Conservation (phyloP, 2,888 invertebrate species). For the Machimus rusticus region DNA sequence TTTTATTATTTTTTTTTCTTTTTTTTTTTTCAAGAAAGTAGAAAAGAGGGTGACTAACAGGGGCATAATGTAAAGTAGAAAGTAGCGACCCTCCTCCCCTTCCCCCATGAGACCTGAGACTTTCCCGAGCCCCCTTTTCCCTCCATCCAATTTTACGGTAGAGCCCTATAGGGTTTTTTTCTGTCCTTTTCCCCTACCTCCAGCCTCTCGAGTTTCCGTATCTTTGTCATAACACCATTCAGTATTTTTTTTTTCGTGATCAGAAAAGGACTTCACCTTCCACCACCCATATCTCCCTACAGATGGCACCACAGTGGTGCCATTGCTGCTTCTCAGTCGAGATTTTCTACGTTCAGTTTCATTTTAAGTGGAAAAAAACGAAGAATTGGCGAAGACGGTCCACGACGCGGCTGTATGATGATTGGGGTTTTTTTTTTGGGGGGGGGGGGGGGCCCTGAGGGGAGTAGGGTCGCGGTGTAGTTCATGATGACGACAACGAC, state of each 20-base stretch:
- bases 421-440: no score
- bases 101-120: not conserved
- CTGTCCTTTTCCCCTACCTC: not conserved
- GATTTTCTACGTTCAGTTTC: slow-evolving; percentile 33
- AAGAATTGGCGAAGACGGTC: not conserved
- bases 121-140: not conserved
- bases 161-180: not conserved
- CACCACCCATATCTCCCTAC: not conserved
- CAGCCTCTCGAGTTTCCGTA: not conserved
- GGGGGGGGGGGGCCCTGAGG: not conserved
- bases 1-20: not conserved
- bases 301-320: not conserved
- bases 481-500: not conserved
- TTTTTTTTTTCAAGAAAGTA: not conserved
- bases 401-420: not conserved
- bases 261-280: not conserved
- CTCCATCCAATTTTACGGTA: not conserved
- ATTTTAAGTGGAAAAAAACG: slow-evolving; percentile 23
- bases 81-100: not conserved
- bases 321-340: not conserved
- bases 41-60: slow-evolving; percentile 36
- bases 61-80: slow-evolving; percentile 37
- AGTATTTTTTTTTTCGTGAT: not conserved
- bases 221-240: slow-evolving; percentile 28
- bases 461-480: not conserved